Evolutionary conservation across 2,113 vertebrate genomes (phyloP).

Genomic region (Nyctibius bracteatus): DNA sequence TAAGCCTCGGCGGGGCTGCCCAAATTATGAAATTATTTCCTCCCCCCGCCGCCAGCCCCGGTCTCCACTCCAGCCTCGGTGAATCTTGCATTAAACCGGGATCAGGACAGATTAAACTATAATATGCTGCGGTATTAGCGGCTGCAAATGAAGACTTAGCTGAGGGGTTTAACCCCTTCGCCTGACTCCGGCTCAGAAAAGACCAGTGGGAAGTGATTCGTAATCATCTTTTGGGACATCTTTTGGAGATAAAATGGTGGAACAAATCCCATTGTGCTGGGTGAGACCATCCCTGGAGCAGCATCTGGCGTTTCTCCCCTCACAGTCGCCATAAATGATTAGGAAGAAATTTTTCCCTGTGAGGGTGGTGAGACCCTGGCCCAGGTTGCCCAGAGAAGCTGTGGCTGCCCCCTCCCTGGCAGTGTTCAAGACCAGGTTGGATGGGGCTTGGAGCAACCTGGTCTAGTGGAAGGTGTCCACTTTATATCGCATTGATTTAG

Average conservation of each 20-base stretch:
- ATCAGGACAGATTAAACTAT: conserved; percentile 98
- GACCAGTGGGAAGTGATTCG: accelerated
- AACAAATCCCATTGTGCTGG: neutral
- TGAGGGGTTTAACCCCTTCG: conserved; percentile 75
- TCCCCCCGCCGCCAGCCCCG: neutral
- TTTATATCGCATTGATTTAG: neutral
- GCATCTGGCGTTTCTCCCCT: neutral
- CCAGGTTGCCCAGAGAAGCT: too few species aligned
- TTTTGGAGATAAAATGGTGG: neutral
- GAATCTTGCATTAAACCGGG: conserved; percentile 95
- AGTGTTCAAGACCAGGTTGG: too few species aligned
- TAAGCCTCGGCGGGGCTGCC: conserved; percentile 72
- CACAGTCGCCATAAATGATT: neutral
- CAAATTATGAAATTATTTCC: conserved; percentile 70
- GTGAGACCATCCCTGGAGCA: neutral
- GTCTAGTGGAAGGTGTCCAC: too few species aligned
- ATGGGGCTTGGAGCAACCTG: too few species aligned
- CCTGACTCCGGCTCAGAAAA: neutral
- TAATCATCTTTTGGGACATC: neutral
- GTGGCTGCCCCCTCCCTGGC: too few species aligned
- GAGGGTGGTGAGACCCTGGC: too few species aligned
- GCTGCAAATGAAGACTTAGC: conserved; percentile 92
- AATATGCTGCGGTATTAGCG: conserved; percentile 91
- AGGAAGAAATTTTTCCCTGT: too few species aligned
- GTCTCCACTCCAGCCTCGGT: conserved; percentile 79